These are phyloP conservation scores for Andrena praecox DNA, from an alignment of 2,888 invertebrate genomes.

Conservation along the genomic window DNA sequence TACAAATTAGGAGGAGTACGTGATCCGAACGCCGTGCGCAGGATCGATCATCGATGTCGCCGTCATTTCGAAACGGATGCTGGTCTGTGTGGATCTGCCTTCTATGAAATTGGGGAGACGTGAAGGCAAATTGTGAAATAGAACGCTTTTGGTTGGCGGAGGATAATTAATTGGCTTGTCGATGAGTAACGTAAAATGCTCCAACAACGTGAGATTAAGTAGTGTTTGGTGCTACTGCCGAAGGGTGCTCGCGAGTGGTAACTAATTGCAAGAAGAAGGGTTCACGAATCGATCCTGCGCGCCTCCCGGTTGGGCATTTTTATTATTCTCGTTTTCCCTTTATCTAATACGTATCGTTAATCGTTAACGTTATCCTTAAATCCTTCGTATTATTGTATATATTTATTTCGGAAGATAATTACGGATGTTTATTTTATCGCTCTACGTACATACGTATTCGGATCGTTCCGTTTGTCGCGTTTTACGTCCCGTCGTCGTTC, in stretches of 20 bases:
- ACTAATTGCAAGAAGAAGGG: neutral
- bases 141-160: too few relatives aligned
- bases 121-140: too few relatives aligned
- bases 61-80: neutral
- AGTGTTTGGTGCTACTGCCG: neutral
- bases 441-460: conserved; percentile 52
- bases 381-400: conserved; percentile 74
- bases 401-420: conserved; percentile 51
- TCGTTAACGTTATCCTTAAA: conserved; percentile 65
- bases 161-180: too few relatives aligned
- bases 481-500: conserved; percentile 43
- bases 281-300: conserved; percentile 40
- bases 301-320: conserved; percentile 22
- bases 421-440: conserved; percentile 46
- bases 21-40: conserved; percentile 64
- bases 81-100: neutral
- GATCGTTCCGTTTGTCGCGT: conserved; percentile 45
- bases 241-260: neutral
- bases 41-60: conserved; percentile 61
- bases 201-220: too few relatives aligned
- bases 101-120: neutral
- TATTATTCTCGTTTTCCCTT: conserved; percentile 10
- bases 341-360: conserved; percentile 49
- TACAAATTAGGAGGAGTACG: conserved; percentile 74
- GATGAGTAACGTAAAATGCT: too few relatives aligned